Base-by-base conservation (phyloP, 1,140 invertebrate species). In the Megathymus violae region DNA sequence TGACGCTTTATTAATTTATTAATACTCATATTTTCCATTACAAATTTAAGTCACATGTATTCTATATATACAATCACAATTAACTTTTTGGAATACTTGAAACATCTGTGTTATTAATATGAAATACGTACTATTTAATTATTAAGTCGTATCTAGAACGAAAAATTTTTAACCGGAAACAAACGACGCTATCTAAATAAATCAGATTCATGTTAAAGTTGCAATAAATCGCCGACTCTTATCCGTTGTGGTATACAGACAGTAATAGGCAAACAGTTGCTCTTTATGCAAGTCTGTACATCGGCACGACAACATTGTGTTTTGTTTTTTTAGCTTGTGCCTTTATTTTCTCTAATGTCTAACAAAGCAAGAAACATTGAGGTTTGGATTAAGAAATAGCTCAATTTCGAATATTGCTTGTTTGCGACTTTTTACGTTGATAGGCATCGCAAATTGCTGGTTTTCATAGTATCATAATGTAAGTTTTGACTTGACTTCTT, bases 211-310 rank as follows among this genome's bases (percentile, higher is more conserved):
- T n/a, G n/a, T n/a, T n/a, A n/a, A n/a, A n/a, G n/a, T 3, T 4
- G 40, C 4, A 19, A 44, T 4, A 58, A 69, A 56, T 44, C 64
- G 70, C 69, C 65, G 4, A 34, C 47, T 64, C 67, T 63, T 69
- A 47, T 76, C 19, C 63, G 62, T 73, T 71, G 25, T 25, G 44
- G 31, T 50, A n/a, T 7, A 50, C n/a, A 47, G 60, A 66, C 62
- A 63, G 71, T 74, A 78, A 76, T 80, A 74, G 74, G 69, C 70
- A 75, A 82, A 77, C 75, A 85, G 84, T 84, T 82, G 77, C 74
- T 80, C 75, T 88, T 88, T 85, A 88, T 85, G 81, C 78, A 82
- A 88, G 84, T 84, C 78, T 70, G 67, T 64, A 75, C 69, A 74
- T 71, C 71, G 78, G 72, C 81, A 85, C 81, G 82, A 82, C 74